phyloP scores from a whole-genome alignment of 1,140 invertebrate species.

The Campoletis sonorensis region DNA sequence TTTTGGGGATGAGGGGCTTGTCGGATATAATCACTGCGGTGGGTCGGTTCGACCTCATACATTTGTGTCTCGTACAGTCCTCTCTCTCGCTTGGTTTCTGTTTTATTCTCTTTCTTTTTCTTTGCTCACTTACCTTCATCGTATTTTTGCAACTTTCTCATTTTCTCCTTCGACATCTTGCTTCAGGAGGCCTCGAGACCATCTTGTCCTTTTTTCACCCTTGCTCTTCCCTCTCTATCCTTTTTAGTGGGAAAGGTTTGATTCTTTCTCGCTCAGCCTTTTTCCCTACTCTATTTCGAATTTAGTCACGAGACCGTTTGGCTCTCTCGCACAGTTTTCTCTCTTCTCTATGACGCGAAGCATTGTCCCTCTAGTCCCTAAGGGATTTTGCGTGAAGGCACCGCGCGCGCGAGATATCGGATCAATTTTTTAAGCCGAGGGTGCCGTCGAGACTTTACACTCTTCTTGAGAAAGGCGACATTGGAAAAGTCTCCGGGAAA shows the following conservation, averaged over 20 bases:
- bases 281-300: constrained; percentile 32
- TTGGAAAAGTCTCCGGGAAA: constrained; percentile 39
- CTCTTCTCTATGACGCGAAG: constrained; percentile 58
- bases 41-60: constrained; percentile 38
- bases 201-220: constrained; percentile 50
- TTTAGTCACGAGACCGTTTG: constrained; percentile 40
- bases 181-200: constrained; percentile 17
- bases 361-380: constrained; percentile 74
- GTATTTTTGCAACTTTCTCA: constrained; percentile 19
- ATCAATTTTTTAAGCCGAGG: constrained; percentile 75
- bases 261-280: constrained; percentile 33
- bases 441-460: constrained; percentile 75
- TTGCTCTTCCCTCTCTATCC: constrained; percentile 49
- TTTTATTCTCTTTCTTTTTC: not conserved
- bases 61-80: constrained; percentile 53
- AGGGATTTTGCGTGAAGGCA: constrained; percentile 71
- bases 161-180: constrained; percentile 40
- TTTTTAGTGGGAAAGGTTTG: constrained; percentile 41
- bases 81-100: constrained; percentile 3
- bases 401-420: constrained; percentile 72
- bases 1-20: constrained; percentile 63
- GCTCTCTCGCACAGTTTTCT: not conserved
- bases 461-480: constrained; percentile 59
- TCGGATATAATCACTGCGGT: constrained; percentile 74
- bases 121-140: constrained; percentile 17